phyloP scores from a whole-genome alignment of 37 sponge, comb jelly and placozoan genomes.

The Chondrilla cf. caribensis region DNA sequence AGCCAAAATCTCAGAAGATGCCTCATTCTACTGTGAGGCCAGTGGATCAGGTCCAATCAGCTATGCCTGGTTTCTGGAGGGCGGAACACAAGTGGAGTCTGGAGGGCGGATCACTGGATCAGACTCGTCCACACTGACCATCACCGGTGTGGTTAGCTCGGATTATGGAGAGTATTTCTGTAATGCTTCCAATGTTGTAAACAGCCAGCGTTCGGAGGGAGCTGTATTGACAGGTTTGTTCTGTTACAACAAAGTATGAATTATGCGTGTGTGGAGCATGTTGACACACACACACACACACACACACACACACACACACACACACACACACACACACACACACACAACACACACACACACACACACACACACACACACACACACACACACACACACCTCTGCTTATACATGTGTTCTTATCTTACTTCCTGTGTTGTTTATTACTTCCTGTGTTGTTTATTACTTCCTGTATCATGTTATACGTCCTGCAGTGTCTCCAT shows the following conservation, averaged over 20 bases:
- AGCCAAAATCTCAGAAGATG: neutral
- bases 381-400: neutral
- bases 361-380: too few species aligned
- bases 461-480: too few species aligned
- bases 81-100: too few species aligned
- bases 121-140: neutral
- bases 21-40: neutral
- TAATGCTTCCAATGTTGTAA: neutral
- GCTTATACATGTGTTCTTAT: too few species aligned
- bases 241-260: too few species aligned
- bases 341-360: too few species aligned
- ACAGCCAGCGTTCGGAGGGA: neutral
- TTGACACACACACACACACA: too few species aligned
- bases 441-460: too few species aligned
- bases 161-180: constrained; percentile 10
- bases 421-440: too few species aligned
- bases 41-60: neutral
- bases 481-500: constrained; percentile 10
- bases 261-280: too few species aligned
- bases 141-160: neutral
- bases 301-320: too few species aligned
- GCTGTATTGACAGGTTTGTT: constrained; percentile 20
- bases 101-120: neutral
- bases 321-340: too few species aligned
- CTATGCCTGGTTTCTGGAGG: neutral